These are phyloP conservation scores for Drosophila neoperkinsi DNA, from an alignment of 2,888 invertebrate species.

Conservation along the genomic window DNA sequence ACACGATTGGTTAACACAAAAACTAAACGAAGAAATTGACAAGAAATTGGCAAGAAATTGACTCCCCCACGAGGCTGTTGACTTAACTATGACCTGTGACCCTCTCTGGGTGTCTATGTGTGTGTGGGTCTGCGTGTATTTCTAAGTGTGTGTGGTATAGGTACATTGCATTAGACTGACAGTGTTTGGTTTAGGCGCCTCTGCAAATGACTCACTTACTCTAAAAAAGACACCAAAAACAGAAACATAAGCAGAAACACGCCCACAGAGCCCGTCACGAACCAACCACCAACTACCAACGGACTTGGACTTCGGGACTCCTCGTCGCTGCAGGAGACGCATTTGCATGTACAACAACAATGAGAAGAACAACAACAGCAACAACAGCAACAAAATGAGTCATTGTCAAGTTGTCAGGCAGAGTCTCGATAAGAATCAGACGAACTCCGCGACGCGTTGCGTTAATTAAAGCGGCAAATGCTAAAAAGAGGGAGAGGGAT, in stretches of 20 bases:
- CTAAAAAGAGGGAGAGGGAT: background rate
- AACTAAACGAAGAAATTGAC: background rate
- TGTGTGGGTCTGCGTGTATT: background rate
- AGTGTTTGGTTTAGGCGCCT: slow-evolving; percentile 29
- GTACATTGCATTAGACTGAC: slow-evolving; percentile 22
- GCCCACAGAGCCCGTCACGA: slow-evolving; percentile 47
- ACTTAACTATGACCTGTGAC: slow-evolving; percentile 1
- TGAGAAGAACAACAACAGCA: slow-evolving; percentile 2
- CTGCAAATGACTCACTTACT: slow-evolving; percentile 43
- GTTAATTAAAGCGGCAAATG: slow-evolving; percentile 69
- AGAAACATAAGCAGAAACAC: slow-evolving; percentile 16
- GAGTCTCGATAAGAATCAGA: slow-evolving; percentile 37
- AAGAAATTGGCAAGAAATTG: background rate
- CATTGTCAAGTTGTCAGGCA: slow-evolving; percentile 36
- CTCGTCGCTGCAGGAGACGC: slow-evolving; percentile 70
- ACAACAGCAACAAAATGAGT: slow-evolving; percentile 34
- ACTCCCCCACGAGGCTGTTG: background rate
- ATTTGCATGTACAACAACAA: slow-evolving; percentile 56
- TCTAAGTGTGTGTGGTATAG: background rate
- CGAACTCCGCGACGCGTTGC: slow-evolving; percentile 49
- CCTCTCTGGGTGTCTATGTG: background rate
- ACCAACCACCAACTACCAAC: slow-evolving; percentile 47
- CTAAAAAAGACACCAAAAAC: background rate
- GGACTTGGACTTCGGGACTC: slow-evolving; percentile 25
- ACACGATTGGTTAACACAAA: background rate